phyloP scores from a whole-genome alignment of 1,140 invertebrate species.

The Solenopsis invicta region DNA sequence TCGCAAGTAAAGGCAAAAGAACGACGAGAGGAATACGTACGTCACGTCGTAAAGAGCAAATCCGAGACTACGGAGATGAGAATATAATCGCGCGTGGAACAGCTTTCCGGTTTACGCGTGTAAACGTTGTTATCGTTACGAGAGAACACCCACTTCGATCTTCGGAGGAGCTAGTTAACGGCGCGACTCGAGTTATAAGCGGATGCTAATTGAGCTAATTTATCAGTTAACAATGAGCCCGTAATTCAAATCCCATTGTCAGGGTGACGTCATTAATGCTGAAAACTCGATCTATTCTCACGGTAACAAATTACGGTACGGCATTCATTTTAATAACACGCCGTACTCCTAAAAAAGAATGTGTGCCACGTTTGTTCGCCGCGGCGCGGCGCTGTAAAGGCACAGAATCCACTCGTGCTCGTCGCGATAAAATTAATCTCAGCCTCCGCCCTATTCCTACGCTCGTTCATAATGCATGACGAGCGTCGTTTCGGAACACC shows the following conservation, averaged over 20 bases:
- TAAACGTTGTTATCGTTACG: neutral
- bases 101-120: neutral
- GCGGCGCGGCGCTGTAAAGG: neutral
- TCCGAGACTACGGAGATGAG: neutral
- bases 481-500: slow-evolving; percentile 31
- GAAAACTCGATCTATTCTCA: neutral
- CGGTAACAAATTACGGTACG: neutral
- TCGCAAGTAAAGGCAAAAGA: neutral
- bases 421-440: slow-evolving; percentile 48
- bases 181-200: neutral
- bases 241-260: neutral
- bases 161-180: neutral
- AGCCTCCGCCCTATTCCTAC: slow-evolving; percentile 9
- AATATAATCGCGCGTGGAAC: slow-evolving; percentile 3
- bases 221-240: neutral
- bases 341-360: neutral
- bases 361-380: slow-evolving; percentile 5
- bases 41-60: slow-evolving; percentile 2
- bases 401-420: slow-evolving; percentile 13
- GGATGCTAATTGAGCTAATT: neutral
- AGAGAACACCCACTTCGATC: neutral
- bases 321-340: neutral
- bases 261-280: neutral
- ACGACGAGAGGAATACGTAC: neutral
- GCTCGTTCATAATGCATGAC: slow-evolving; percentile 55